phyloP scores from a whole-genome alignment of 2,113 vertebrate species.

The Cebus imitator region DNA sequence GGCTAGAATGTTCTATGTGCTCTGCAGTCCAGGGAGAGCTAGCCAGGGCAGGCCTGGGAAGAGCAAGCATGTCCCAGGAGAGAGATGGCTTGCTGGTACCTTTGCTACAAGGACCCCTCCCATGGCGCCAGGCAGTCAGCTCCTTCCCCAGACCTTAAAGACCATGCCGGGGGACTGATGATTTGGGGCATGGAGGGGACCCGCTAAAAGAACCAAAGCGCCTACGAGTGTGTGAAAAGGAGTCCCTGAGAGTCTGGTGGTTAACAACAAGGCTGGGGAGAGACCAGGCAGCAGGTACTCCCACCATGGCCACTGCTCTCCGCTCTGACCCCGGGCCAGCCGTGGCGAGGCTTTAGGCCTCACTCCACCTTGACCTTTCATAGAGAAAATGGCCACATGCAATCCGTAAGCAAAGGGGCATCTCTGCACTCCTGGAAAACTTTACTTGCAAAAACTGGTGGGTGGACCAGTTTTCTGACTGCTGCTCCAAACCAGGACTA shows the following conservation, averaged over 20 bases:
- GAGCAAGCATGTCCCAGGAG: background rate
- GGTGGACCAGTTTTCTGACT: background rate
- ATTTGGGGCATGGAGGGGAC: background rate
- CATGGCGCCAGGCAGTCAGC: background rate
- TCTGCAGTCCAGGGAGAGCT: background rate
- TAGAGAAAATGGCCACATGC: background rate
- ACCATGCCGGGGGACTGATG: no score
- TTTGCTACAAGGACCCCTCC: background rate
- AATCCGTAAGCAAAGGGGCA: accelerated
- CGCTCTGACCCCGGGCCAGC: no score
- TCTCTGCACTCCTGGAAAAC: background rate
- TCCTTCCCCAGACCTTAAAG: background rate
- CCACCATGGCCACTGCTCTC: no score
- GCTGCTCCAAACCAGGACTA: no score
- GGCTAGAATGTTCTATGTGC: accelerated
- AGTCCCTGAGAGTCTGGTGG: background rate
- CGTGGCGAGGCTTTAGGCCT: no score
- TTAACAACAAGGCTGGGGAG: background rate
- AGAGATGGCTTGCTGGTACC: background rate
- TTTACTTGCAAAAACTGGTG: background rate
- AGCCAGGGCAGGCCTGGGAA: background rate
- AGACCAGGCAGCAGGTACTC: background rate
- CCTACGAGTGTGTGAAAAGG: no score
- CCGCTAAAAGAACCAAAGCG: background rate
- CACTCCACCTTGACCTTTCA: background rate